Conservation (phyloP, 2,888 invertebrate species). For the Acanthosepion esculentum region DNA sequence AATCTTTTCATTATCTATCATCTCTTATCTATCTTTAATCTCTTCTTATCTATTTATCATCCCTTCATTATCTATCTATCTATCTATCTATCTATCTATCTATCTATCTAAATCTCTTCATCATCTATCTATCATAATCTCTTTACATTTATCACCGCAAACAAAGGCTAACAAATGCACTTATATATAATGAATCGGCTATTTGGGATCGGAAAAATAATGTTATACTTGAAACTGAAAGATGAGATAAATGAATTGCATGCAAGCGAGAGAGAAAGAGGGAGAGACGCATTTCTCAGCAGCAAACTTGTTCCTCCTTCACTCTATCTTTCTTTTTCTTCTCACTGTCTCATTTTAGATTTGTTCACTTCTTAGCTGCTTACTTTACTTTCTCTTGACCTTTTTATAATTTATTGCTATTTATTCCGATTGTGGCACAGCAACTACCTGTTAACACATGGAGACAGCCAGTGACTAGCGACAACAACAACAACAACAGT, state of each 20-base stretch:
- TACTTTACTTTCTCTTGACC: neutral
- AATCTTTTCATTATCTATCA: neutral
- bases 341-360: neutral
- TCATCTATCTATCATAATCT: neutral
- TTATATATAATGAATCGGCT: conserved; percentile 14
- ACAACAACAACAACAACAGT: conserved; percentile 33
- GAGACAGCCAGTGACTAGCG: conserved; percentile 33
- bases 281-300: neutral
- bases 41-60: neutral
- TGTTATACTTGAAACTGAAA: conserved; percentile 1
- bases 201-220: neutral
- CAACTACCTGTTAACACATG: conserved; percentile 33
- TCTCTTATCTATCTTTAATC: neutral
- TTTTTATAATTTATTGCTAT: conserved; percentile 2
- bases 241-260: neutral
- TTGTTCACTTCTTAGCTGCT: neutral
- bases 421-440: conserved; percentile 2
- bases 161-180: neutral
- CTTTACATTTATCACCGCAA: neutral
- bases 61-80: neutral
- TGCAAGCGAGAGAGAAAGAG: neutral
- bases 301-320: neutral
- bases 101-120: neutral
- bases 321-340: neutral
- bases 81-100: neutral